These are phyloP conservation scores for Lasius platythorax DNA, from an alignment of 2,888 invertebrate species.

Conservation along the genomic window DNA sequence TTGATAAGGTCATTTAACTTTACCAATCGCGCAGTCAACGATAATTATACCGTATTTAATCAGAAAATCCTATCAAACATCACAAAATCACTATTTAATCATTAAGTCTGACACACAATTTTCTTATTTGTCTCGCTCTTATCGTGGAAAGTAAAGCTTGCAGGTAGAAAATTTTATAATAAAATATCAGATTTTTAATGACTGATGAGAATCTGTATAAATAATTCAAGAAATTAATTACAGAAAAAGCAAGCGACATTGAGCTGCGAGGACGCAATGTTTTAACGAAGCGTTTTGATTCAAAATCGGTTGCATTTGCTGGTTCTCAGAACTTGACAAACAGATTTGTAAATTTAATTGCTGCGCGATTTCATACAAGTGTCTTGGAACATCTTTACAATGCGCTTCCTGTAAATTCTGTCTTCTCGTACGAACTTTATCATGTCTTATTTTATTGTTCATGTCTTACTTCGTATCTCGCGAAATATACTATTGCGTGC, in stretches of 20 bases:
- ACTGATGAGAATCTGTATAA: slow-evolving; percentile 49
- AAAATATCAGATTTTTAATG: slow-evolving; percentile 14
- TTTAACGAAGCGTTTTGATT: slow-evolving; percentile 57
- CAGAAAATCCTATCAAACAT: background rate
- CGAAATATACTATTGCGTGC: background rate
- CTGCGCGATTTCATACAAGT: slow-evolving; percentile 9
- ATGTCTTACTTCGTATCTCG: background rate
- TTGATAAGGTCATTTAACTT: background rate
- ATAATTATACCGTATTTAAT: background rate
- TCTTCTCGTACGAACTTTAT: background rate
- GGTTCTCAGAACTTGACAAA: slow-evolving; percentile 60
- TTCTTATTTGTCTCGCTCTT: background rate
- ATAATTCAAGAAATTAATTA: slow-evolving; percentile 33
- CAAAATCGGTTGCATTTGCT: slow-evolving; percentile 59
- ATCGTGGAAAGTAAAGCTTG: background rate
- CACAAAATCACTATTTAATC: background rate
- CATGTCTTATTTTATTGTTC: background rate
- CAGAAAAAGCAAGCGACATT: slow-evolving; percentile 19
- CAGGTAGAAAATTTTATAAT: background rate
- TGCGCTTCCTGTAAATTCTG: background rate
- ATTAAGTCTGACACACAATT: background rate
- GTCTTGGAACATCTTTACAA: background rate
- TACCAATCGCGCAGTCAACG: background rate
- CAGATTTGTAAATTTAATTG: slow-evolving; percentile 64
- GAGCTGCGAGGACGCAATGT: background rate